Percentiles rank a stretch among this genome's conserved stretches.
phyloP scores from a whole-genome alignment of 2,113 vertebrate genomes.

The Xenus cinereus region DNA sequence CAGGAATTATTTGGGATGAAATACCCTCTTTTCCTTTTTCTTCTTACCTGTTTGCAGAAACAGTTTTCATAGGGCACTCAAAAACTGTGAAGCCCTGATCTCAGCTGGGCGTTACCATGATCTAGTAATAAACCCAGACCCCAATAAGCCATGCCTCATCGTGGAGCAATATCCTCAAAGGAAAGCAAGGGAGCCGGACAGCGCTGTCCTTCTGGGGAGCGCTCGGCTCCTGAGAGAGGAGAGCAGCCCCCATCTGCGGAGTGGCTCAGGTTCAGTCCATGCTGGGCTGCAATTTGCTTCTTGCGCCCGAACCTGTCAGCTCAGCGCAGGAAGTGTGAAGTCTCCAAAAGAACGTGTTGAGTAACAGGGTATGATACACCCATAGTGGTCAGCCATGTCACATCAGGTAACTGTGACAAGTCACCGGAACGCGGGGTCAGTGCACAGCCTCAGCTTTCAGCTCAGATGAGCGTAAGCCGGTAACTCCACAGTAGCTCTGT shows the following conservation, averaged over 20 bases:
- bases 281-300: not conserved
- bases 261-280: not conserved
- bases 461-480: not conserved
- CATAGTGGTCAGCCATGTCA: not conserved
- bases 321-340: not conserved
- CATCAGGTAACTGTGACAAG: not conserved
- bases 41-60: not conserved
- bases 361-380: not conserved
- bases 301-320: not conserved
- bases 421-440: accelerated
- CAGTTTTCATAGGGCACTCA: not conserved
- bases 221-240: too few relatives aligned
- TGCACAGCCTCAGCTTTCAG: not conserved
- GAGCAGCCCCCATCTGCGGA: not conserved
- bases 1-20: not conserved
- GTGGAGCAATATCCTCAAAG: not conserved
- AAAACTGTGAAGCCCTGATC: not conserved
- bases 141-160: not conserved
- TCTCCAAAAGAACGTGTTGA: not conserved
- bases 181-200: not conserved
- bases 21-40: not conserved
- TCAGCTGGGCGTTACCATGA: not conserved
- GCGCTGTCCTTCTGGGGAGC: not conserved
- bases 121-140: not conserved
- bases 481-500: not conserved